Evolutionary conservation across 2,888 invertebrate species (phyloP).

Genomic region (Morinoia aosen): DNA sequence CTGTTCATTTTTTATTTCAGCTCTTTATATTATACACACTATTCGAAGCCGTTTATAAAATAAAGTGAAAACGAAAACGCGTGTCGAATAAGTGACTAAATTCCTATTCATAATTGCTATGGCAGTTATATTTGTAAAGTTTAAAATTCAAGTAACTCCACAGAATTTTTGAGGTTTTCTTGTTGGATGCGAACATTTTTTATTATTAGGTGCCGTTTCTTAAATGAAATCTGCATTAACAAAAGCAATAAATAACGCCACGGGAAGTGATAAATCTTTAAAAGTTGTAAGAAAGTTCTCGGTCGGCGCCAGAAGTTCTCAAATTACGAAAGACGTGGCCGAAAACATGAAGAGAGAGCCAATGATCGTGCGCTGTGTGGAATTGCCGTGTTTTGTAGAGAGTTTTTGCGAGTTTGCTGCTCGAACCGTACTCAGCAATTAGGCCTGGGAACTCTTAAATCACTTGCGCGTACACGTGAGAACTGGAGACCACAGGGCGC

Average conservation of each 20-base stretch:
- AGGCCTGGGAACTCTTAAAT: conserved; percentile 20
- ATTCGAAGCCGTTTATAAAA: no score
- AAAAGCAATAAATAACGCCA: not conserved
- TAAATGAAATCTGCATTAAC: not conserved
- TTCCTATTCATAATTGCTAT: no score
- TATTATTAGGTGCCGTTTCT: no score
- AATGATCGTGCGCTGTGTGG: not conserved
- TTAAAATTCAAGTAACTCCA: not conserved
- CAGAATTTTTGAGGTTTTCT: not conserved
- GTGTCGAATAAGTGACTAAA: no score
- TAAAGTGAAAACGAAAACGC: no score
- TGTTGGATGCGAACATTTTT: not conserved
- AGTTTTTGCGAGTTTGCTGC: conserved; percentile 7
- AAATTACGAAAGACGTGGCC: not conserved
- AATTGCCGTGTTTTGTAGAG: conserved; percentile 1
- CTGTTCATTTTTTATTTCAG: no score
- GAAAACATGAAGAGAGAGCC: not conserved
- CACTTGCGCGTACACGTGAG: conserved; percentile 8
- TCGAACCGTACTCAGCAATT: not conserved
- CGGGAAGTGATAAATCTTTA: not conserved
- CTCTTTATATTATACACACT: no score
- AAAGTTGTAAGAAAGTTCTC: no score
- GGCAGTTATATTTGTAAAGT: not conserved
- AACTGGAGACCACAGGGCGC: conserved; percentile 21
- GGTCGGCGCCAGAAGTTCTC: not conserved